Base-by-base conservation (phyloP, 2,888 invertebrate genomes). In the Mythimna impura region DNA sequence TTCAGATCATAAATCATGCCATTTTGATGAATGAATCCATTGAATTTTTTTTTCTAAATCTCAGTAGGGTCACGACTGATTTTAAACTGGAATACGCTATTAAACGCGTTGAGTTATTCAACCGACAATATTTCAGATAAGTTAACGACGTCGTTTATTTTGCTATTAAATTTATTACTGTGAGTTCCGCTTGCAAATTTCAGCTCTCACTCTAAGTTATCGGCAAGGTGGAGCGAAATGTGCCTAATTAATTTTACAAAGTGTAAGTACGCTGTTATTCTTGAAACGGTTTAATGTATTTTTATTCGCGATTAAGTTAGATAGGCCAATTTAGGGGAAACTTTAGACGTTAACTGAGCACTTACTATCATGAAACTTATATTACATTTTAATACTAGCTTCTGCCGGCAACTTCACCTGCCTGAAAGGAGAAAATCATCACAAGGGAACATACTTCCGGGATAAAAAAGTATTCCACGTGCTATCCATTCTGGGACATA, bases 11-110 rank as follows among this genome's bases (percentile, higher is more conserved):
- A 94, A 95, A 95, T 95, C 95, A 95, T 94, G 90, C 89, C 89
- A 87, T 92, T 93, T 94, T 95, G 94, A 95, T 95, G 93, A 95
- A 95, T 95, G 92, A 93, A 91, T 90, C 91, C 91, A 93, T 93
- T 91, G 89, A 91, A 89, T 91, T 93, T 93, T 94, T n/a, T 83
- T 94, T 94, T 91, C 89, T 88, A 92, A 94, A 94, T 90, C 90
- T 90, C 84, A 79, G 87, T 87, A 84, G 83, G 85, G 87, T 80
- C 84, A 81, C 85, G 88, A 88, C 83, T 88, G 83, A 78, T 84
- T 89, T 90, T 87, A 87, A 90, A 89, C 83, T 86, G 84, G 82
- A 86, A 88, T 88, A 88, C 82, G 83, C 80, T 85, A 78, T 86
- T 83, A 86, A 86, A 85, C 80, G 89, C 84, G 82, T 86, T 89